Evolutionary conservation across 2,888 invertebrate genomes (phyloP), one percentile per base, ranked within the genome.

Genomic region (Drosophila atripex): DNA sequence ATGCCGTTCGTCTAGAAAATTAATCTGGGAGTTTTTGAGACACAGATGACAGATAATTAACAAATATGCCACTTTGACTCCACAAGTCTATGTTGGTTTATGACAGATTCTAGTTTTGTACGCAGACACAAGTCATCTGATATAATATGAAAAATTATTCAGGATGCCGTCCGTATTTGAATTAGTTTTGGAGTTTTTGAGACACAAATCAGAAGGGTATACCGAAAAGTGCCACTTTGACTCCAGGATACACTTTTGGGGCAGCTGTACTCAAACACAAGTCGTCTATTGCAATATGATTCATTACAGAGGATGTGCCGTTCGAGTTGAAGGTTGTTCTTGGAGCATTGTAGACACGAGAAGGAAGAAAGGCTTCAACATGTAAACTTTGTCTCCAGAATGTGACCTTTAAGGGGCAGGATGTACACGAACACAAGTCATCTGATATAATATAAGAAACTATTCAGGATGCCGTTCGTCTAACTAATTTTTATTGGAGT

Each of bases 181-280:
- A 1, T 55, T 69, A 47, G 2, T 58, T 12, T 75, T 21, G 78
- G 80, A 86, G 78, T 47, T 38, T 71, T 75, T 77, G 76, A 82
- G 78, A 82, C 77, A 82, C 56, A 66, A 41, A 53, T 57, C 41
- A 16, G 25, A 30, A 21, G 55, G 3, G 12, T 9, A 12, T 3
- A 43, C 43, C 16, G 30, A 70, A 70, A 50, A 57, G 75, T 75
- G 75, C 77, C 78, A 79, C 79, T 78, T 80, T 73, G 64, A 53
- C 79, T 80, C 76, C 75, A 41, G 0, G 7, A 21, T 8, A 16
- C 11, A n/a, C 11, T 23, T 4, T 30, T 18, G 9, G 0, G n/a
- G 8, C 28, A 6, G n/a, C 14, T 61, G 71, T 70, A 50, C 32
- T 38, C 72, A n/a, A 68, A 73, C 68, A 63, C 46, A 68, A 77